A percentile compares a stretch with the other conserved stretches of the same genome.
phyloP scores from a whole-genome alignment of 2,113 vertebrate genomes.

The Oryzias woworae region DNA sequence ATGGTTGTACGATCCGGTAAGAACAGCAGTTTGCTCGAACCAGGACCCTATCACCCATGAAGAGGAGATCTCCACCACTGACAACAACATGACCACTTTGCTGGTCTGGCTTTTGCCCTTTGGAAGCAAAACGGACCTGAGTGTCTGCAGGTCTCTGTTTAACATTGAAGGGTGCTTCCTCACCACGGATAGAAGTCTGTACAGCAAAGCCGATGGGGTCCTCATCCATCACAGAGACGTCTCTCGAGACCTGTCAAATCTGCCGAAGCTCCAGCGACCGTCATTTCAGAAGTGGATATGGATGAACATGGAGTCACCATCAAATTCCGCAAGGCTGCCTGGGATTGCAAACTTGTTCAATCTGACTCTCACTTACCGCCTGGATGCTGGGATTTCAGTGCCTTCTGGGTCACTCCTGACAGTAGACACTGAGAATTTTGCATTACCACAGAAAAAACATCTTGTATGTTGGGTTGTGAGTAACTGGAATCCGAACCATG shows the following conservation, averaged over 20 bases:
- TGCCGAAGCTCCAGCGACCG: conserved; percentile 79
- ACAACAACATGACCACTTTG: not conserved
- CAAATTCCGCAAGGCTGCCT: conserved; percentile 87
- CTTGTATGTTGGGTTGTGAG: conserved; percentile 96
- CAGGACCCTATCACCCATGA: not conserved
- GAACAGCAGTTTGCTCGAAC: not conserved
- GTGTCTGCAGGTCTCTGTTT: not conserved
- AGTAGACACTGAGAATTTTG: conserved; percentile 84
- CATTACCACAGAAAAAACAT: conserved; percentile 92
- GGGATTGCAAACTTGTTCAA: conserved; percentile 94
- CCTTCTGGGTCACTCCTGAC: conserved; percentile 93
- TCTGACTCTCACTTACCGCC: conserved; percentile 91
- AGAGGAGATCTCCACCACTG: not conserved
- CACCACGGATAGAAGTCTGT: not conserved
- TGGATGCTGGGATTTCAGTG: conserved; percentile 94
- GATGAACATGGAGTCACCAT: conserved; percentile 97
- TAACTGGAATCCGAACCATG: conserved; percentile 94
- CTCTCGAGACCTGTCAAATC: not conserved
- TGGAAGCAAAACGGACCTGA: not conserved
- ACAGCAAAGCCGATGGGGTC: not conserved
- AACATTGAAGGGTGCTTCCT: not conserved
- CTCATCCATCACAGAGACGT: not conserved
- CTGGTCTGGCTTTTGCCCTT: conserved; percentile 2
- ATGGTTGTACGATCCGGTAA: conserved; percentile 75
- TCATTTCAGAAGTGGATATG: conserved; percentile 97